Base-by-base conservation (phyloP, 2,888 invertebrate genomes). In the Emmelina monodactyla region DNA sequence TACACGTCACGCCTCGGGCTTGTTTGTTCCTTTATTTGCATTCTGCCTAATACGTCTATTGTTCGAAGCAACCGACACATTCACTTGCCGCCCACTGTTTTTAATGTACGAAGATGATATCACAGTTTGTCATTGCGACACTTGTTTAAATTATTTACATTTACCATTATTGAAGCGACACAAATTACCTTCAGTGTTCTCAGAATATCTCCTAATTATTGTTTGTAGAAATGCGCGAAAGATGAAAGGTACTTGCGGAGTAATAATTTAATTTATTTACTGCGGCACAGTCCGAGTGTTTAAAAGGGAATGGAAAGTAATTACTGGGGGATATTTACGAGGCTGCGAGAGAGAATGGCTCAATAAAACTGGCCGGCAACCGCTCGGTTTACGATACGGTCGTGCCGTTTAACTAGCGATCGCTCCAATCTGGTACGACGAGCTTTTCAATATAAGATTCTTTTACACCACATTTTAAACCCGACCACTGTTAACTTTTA, bases 281-380 rank as follows among this genome's bases (percentile, higher is more conserved):
- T 53, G 52, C 51, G 54, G 49, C 53, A 55, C 51, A 60, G 57
- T 58, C 53, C 50, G 55, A 61, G 58, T 59, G 59, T 62, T 62
- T 59, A 58, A 63, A 61, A 59, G 62, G 62, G 65, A 68, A 66
- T 66, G 61, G 64, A 65, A 70, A 72, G 70, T 71, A 73, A 75
- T 76, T 72, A 70, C 69, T 62, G 53, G 49, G 61, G 58, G 63
- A 70, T 67, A 70, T 73, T 75, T 72, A 73, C 67, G 71, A 71
- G 59, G 25, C 25, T n/a, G n/a, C 64, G 53, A 58, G 59, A 58
- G 67, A 62, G 63, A 70, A 70, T 62, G 61, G 64, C 66, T 67
- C 69, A 69, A 73, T 75, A 71, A 72, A 75, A 69, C 69, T 71
- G 69, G 65, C 60, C 52, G 62, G 62, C 62, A 64, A 65, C 69